Evolutionary conservation across 2,888 invertebrate species (phyloP).

Genomic region (Pristionchus mayeri): DNA sequence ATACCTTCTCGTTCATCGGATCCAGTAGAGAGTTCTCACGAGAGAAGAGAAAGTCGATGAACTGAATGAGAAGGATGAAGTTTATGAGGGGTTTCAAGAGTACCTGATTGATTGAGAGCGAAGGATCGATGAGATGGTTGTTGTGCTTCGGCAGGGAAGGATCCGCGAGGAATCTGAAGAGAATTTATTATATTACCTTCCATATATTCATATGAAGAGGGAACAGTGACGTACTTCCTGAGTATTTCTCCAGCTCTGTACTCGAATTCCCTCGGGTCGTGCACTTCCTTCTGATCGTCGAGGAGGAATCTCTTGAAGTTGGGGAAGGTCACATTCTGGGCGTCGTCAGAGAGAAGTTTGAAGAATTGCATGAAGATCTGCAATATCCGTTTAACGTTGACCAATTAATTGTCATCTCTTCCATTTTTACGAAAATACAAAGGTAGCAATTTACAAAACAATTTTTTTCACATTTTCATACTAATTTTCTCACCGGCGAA

Average conservation of each 20-base stretch:
- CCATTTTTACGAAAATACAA: too few species aligned
- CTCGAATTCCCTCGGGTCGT: conserved; percentile 58
- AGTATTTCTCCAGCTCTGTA: conserved; percentile 65
- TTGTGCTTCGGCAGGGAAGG: not conserved
- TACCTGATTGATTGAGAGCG: conserved; percentile 31
- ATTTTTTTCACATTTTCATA: not conserved
- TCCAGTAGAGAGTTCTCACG: conserved; percentile 75
- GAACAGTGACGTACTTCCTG: conserved; percentile 55
- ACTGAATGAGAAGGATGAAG: too few species aligned
- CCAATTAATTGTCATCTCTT: too few species aligned
- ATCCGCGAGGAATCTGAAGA: conserved; percentile 37
- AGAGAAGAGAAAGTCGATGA: conserved; percentile 75
- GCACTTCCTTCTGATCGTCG: conserved; percentile 62
- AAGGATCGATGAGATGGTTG: conserved; percentile 4
- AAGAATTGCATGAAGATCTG: conserved; percentile 59
- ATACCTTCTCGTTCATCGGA: conserved; percentile 70
- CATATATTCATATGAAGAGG: too few species aligned
- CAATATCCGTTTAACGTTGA: too few species aligned
- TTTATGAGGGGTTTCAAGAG: not conserved
- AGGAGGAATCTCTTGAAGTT: conserved; percentile 65
- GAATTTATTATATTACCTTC: not conserved
- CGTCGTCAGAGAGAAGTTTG: conserved; percentile 53
- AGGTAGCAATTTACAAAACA: not conserved
- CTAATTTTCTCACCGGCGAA: not conserved
- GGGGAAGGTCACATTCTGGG: conserved; percentile 60